These are phyloP conservation scores for Charadrius vociferus DNA, from an alignment of 2,113 vertebrate genomes.

Conservation along the genomic window DNA sequence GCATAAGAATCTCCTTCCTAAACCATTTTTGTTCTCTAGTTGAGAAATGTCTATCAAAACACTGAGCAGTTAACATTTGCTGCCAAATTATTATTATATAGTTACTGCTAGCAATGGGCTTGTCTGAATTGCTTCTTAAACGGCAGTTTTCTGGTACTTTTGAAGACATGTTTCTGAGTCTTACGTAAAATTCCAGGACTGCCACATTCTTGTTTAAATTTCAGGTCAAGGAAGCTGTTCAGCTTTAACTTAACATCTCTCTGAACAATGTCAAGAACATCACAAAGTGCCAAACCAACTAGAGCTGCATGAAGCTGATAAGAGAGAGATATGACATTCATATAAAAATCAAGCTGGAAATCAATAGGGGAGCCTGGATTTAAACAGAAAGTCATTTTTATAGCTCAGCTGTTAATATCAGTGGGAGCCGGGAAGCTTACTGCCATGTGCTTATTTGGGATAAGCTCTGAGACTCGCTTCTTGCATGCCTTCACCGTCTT, in stretches of 20 bases:
- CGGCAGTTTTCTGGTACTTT: background rate
- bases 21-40: background rate
- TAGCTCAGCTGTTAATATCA: constrained; percentile 47
- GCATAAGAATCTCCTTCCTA: background rate
- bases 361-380: constrained; percentile 51
- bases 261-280: constrained; percentile 66
- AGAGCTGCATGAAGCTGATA: constrained; percentile 76
- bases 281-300: constrained; percentile 47
- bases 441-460: constrained; percentile 20
- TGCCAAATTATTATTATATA: background rate
- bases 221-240: constrained; percentile 26
- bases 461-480: background rate
- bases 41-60: background rate
- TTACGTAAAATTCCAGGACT: constrained; percentile 35
- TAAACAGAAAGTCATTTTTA: constrained; percentile 70
- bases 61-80: background rate
- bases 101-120: background rate
- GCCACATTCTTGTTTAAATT: constrained; percentile 49
- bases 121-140: background rate
- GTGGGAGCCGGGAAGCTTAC: constrained; percentile 40
- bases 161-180: background rate
- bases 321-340: constrained; percentile 68
- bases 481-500: constrained; percentile 26
- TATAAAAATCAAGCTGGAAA: constrained; percentile 64
- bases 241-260: constrained; percentile 57